Evolutionary conservation across 2,888 invertebrate genomes (phyloP), one percentile per base, ranked within the genome.

Genomic region (Pinctada fucata): DNA sequence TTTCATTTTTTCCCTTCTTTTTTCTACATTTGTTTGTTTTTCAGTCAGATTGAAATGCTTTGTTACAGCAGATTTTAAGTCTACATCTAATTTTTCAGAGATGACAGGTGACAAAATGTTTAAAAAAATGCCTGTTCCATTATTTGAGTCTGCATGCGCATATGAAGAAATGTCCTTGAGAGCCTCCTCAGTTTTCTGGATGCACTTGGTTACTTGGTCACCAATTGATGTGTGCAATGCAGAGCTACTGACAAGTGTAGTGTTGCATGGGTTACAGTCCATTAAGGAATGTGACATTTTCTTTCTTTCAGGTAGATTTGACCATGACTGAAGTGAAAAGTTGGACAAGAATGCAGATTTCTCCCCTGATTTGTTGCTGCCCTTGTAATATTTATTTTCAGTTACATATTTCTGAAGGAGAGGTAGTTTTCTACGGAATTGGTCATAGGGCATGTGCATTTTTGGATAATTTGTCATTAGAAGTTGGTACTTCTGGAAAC

Each of bases 371-470:
- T 47, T 48, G 45, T 68, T 68, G 68, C 3, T 47, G 48, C 49
- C 31, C 49, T 48, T 68, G 48, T 49, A 68, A 49, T 68, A 68
- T 3, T 48, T 68, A 8, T 45, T 6, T 48, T 68, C 4, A 10
- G 47, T 13, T 4, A 66, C 5, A 66, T 68, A 68, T n/a, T 68
- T 68, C 49, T 68, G 68, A 8, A 48, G 6, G 8, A 47, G 47
- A 10, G 68, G 68, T 10, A 68, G n/a, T 68, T 47, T 8, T 13
- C 68, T 10, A 13, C 47, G 48, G 49, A 68, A 68, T 48, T 68
- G 13, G 68, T 68, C 68, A 68, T 68, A 68, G 2, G 67, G 67
- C 67, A 67, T 45, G 47, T 67, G 67, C 67, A 67, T 67, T 16
- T 67, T 67, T 67, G 67, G 68, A 31, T 68, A 68, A 49, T 48